Base-by-base conservation (phyloP, 2,888 invertebrate species). In the Fissipunctia ypsillon region DNA sequence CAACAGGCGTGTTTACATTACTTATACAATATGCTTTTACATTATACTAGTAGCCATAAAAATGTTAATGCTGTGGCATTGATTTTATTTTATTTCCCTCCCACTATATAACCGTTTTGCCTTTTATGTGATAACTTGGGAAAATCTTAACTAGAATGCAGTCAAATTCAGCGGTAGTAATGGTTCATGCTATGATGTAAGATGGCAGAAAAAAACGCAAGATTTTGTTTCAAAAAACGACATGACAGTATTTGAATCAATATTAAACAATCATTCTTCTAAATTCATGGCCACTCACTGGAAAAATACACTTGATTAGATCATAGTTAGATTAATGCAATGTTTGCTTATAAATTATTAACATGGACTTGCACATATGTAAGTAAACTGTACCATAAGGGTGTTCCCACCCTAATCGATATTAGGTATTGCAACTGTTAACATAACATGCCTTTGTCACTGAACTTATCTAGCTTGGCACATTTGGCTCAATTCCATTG, bases 1-100 rank as follows among this genome's bases (percentile, higher is more conserved):
- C 78, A 76, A 81, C 76, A 68, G 59, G 81, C 68, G 61, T 63
- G 48, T 52, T 74, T 75, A 78, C 31, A 63, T 56, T 45, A n/a
- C n/a, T n/a, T n/a, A 59, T 43, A 70, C n/a, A 25, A 22, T 61
- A 59, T 57, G 31, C 19, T 22, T 60, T 54, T 56, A 69, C 60
- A 81, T 76, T 81, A 38, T 65, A 65, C n/a, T n/a, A 48, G 54
- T 65, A 31, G 69, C 54, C 59, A 45, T 76, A 48, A 56, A 80
- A 50, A 81, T 69, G 60, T 25, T 54, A 68, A 68, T 78, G 45
- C n/a, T 19, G n/a, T 35, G 38, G 14, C 45, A 78, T 67, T 78
- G 75, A 68, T 68, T 68, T 76, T 64, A 63, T 25, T 73, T 63
- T 22, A 43, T 54, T 64, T 66, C 38, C 19, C 31, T 50, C 54